phyloP scores from a whole-genome alignment of 1,140 invertebrate species.

The Megalopta genalis region DNA sequence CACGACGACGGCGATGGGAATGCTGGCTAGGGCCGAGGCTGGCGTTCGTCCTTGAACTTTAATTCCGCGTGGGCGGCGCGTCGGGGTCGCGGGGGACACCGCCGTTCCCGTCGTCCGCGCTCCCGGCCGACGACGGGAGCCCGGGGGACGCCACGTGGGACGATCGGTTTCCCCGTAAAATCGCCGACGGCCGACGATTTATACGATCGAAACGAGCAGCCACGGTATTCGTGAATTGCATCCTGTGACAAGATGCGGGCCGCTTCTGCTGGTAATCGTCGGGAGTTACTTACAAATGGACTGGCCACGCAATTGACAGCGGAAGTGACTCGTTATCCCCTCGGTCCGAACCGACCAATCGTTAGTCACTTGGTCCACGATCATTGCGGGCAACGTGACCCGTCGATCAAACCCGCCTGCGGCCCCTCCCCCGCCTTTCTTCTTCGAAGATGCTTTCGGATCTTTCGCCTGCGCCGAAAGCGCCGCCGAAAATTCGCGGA shows the following conservation, averaged over 20 bases:
- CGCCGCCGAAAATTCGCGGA: too few species aligned
- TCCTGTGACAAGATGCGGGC: constrained; percentile 69
- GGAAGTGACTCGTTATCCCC: constrained; percentile 77
- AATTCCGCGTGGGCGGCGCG: constrained; percentile 2
- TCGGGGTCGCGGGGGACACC: not conserved
- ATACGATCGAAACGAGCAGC: constrained; percentile 62
- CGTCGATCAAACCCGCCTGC: constrained; percentile 19
- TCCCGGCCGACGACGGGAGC: not conserved
- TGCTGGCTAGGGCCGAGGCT: constrained; percentile 25
- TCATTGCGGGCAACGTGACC: constrained; percentile 63
- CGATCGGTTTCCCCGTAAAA: constrained; percentile 14
- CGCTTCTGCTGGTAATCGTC: constrained; percentile 68
- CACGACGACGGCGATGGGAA: constrained; percentile 21
- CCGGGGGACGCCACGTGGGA: constrained; percentile 15
- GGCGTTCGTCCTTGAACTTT: constrained; percentile 47
- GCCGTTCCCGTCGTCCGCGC: not conserved
- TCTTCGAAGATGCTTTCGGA: too few species aligned
- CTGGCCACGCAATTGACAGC: constrained; percentile 72
- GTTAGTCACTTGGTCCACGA: constrained; percentile 70
- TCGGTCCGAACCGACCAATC: constrained; percentile 69
- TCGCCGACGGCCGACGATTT: constrained; percentile 39
- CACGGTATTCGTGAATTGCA: constrained; percentile 60
- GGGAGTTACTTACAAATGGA: constrained; percentile 71
- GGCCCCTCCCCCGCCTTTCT: not conserved
- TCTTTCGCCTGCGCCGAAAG: too few species aligned